phyloP scores from a whole-genome alignment of 2,888 invertebrate genomes.

The Ochropleura leucogaster region DNA sequence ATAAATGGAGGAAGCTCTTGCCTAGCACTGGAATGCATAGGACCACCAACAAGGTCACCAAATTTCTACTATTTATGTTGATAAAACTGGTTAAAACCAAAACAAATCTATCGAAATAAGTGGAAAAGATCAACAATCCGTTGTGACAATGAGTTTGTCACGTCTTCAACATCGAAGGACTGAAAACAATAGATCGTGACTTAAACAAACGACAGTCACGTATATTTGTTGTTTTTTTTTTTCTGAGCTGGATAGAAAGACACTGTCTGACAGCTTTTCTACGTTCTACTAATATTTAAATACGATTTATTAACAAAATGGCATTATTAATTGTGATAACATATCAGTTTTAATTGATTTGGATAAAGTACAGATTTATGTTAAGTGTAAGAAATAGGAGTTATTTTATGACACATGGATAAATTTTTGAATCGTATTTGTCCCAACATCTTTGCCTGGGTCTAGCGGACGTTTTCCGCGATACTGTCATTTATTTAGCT shows the following conservation, averaged over 20 bases:
- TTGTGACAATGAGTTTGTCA: slow-evolving; percentile 43
- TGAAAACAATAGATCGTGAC: slow-evolving; percentile 33
- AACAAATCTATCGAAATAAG: slow-evolving; percentile 28
- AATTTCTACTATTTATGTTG: background rate
- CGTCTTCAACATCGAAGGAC: slow-evolving; percentile 34
- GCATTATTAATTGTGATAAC: no score
- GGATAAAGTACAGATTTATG: no score
- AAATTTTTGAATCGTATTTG: no score
- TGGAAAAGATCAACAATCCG: slow-evolving; percentile 48
- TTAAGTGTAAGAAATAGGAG: no score
- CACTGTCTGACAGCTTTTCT: no score
- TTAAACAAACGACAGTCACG: background rate
- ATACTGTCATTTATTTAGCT: background rate
- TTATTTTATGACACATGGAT: no score
- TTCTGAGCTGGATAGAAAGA: background rate
- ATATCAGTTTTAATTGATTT: no score
- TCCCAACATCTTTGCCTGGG: no score
- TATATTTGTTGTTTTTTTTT: background rate
- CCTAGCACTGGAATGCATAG: background rate
- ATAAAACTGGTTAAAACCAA: background rate
- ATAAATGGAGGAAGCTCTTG: background rate
- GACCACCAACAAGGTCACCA: no score
- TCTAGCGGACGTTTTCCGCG: background rate
- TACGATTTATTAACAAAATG: no score
- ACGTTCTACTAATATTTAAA: no score